Evolutionary conservation across 2,797 vertebrate species (phyloP).

Genomic region (Pipistrellus kuhlii): DNA sequence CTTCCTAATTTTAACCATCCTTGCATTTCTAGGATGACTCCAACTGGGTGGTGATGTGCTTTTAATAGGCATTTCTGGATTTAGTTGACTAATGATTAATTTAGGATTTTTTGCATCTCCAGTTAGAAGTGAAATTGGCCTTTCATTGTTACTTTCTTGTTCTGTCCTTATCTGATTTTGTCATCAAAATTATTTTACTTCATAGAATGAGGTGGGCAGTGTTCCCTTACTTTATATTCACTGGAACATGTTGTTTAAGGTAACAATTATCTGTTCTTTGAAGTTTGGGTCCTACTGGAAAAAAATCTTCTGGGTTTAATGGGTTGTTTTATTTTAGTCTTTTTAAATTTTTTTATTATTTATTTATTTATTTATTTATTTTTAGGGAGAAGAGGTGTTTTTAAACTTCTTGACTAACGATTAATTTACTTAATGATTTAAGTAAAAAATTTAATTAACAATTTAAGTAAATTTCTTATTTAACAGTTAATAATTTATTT

Average conservation of each 20-base stretch:
- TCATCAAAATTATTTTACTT: constrained; percentile 33
- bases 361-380: not conserved
- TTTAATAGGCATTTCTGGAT: constrained; percentile 58
- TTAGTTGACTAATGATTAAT: not conserved
- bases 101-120: constrained; percentile 51
- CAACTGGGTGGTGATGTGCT: constrained; percentile 7
- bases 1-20: constrained; percentile 45
- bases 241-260: constrained; percentile 48
- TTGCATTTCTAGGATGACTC: constrained; percentile 26
- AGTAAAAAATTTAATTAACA: not conserved
- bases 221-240: constrained; percentile 43
- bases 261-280: constrained; percentile 8
- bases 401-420: not conserved
- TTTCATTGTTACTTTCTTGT: constrained; percentile 30
- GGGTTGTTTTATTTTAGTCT: not conserved
- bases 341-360: not conserved
- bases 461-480: too few relatives aligned
- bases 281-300: constrained; percentile 24
- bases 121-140: constrained; percentile 37
- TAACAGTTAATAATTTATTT: too few relatives aligned
- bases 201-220: constrained; percentile 17
- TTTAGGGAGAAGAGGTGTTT: not conserved
- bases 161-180: constrained; percentile 57
- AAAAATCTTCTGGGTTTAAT: not conserved
- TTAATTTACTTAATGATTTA: too few relatives aligned